These are phyloP conservation scores for Zophobas morio DNA, from an alignment of 1,140 invertebrate genomes.

Conservation along the genomic window DNA sequence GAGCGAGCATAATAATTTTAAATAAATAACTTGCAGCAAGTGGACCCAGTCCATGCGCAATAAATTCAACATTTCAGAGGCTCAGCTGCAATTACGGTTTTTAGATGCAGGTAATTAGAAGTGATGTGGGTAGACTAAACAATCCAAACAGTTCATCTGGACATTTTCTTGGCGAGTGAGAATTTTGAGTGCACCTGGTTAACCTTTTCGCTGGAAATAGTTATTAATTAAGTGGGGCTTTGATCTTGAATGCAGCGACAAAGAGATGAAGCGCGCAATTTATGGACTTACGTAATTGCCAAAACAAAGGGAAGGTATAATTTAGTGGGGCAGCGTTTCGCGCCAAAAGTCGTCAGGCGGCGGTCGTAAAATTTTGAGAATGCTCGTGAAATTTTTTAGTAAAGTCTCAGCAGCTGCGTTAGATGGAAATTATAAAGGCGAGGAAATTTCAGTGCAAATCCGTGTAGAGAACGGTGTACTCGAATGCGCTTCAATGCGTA, in stretches of 20 bases:
- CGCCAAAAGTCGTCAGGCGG: no score
- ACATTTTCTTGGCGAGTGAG: slow-evolving; percentile 56
- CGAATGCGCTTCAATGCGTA: no score
- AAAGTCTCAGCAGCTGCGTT: no score
- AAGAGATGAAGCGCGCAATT: not conserved
- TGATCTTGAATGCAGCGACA: slow-evolving; percentile 13
- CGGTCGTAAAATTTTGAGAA: no score
- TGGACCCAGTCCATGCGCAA: slow-evolving; percentile 11
- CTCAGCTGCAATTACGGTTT: slow-evolving; percentile 27
- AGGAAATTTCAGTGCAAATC: no score
- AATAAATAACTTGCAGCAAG: slow-evolving; percentile 10
- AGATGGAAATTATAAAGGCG: no score
- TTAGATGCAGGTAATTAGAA: slow-evolving; percentile 54
- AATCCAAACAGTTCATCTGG: slow-evolving; percentile 56
- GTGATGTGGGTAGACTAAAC: slow-evolving; percentile 59
- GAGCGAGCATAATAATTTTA: not conserved
- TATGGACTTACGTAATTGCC: no score
- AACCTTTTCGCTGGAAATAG: slow-evolving; percentile 50
- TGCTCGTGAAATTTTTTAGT: no score
- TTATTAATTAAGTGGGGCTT: slow-evolving; percentile 35
- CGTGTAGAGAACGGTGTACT: no score
- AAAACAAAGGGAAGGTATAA: no score
- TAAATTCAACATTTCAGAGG: slow-evolving; percentile 21
- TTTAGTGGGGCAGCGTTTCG: no score
- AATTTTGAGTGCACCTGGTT: slow-evolving; percentile 53